Evolutionary conservation across 2,888 invertebrate genomes (phyloP).

Genomic region (Eristalinus aeneus): DNA sequence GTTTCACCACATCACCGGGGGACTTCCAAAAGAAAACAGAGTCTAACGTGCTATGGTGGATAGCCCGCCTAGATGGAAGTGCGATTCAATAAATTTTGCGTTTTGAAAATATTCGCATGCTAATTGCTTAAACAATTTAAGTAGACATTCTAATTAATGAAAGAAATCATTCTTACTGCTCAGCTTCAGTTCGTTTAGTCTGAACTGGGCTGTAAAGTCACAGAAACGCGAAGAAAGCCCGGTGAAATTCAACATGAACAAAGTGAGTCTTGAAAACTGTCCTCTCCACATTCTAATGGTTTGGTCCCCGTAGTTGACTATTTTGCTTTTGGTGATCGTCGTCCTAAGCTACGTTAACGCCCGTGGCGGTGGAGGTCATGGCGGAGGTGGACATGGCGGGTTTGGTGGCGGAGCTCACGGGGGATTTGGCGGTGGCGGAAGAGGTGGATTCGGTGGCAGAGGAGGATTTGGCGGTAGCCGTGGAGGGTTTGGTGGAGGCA

Average conservation of each 20-base stretch:
- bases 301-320: conserved; percentile 7
- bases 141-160: conserved; percentile 38
- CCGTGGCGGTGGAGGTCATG: conserved; percentile 25
- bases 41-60: background rate
- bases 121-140: conserved; percentile 46
- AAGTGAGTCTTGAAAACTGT: background rate
- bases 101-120: background rate
- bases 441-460: conserved; percentile 29
- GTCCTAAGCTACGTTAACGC: conserved; percentile 29
- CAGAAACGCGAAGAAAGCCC: background rate
- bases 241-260: conserved; percentile 25
- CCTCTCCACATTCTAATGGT: background rate
- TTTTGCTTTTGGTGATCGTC: conserved; percentile 14
- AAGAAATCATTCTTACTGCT: conserved; percentile 1
- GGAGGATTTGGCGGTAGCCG: background rate
- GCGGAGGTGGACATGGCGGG: conserved; percentile 1
- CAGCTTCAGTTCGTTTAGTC: conserved; percentile 20
- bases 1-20: background rate
- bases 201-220: background rate
- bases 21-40: background rate
- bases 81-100: conserved; percentile 21
- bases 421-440: conserved; percentile 25
- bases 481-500: conserved; percentile 26
- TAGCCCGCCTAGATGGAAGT: conserved; percentile 8
- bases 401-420: conserved; percentile 30